Conservation (phyloP, 2,888 invertebrate genomes). For the Tanypteryx hageni region DNA sequence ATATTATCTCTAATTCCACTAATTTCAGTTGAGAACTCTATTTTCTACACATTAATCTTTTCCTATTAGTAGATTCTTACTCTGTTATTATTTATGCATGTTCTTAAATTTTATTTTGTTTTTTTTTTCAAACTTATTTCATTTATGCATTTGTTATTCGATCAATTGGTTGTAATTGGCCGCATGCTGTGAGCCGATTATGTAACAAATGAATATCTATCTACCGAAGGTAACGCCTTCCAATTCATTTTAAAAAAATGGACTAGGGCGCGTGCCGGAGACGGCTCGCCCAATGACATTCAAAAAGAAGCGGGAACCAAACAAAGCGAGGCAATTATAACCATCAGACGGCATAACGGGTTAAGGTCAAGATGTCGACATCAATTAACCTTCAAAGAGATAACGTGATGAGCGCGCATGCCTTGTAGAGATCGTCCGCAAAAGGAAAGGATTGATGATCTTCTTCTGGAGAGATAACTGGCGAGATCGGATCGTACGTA, state of each 20-base stretch:
- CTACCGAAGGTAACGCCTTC: neutral
- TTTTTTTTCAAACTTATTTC: no score
- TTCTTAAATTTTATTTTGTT: no score
- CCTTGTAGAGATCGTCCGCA: neutral
- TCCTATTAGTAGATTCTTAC: no score
- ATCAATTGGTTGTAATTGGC: no score
- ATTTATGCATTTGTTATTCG: no score
- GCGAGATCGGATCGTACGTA: neutral
- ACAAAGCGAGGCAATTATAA: neutral
- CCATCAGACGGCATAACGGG: neutral
- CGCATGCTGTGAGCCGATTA: no score
- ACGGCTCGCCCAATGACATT: neutral
- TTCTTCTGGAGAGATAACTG: neutral
- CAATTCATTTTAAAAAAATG: neutral
- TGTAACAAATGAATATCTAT: neutral
- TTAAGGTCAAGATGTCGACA: slow-evolving; percentile 1
- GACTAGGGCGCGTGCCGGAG: neutral
- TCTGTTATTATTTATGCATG: no score
- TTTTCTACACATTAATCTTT: no score
- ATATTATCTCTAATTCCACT: no score
- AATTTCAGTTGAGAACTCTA: no score
- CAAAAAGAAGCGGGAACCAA: neutral
- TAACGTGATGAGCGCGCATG: neutral
- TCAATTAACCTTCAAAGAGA: slow-evolving; percentile 24
- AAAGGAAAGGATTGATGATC: neutral